Conservation (phyloP, 2,888 invertebrate genomes). For the Diaphora mendica region DNA sequence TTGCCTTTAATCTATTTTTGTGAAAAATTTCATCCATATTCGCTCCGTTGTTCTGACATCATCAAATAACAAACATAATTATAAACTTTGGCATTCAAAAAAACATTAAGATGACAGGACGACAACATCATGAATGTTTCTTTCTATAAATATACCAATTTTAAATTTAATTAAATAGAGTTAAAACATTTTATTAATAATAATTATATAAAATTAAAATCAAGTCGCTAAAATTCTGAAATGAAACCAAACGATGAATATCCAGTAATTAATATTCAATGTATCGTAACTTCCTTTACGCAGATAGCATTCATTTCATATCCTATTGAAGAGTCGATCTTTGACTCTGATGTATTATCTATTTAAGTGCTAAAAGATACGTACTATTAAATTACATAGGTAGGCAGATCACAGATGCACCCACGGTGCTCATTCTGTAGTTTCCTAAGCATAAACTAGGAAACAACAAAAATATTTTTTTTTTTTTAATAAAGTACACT, state of each 20-base stretch:
- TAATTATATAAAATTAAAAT: slow-evolving; percentile 2
- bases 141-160: background rate
- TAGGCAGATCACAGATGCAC: slow-evolving; percentile 7
- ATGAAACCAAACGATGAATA: slow-evolving; percentile 27
- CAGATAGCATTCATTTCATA: slow-evolving; percentile 67
- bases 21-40: too few species aligned
- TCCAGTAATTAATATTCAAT: slow-evolving; percentile 49
- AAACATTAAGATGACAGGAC: background rate
- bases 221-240: slow-evolving; percentile 6
- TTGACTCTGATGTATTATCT: slow-evolving; percentile 72
- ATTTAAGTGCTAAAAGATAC: slow-evolving; percentile 69
- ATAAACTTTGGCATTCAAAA: background rate
- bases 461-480: background rate
- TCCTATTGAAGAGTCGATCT: slow-evolving; percentile 69
- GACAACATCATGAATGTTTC: background rate
- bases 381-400: slow-evolving; percentile 52
- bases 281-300: slow-evolving; percentile 61
- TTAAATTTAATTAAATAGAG: too few species aligned
- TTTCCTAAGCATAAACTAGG: background rate
- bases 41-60: too few species aligned
- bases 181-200: too few species aligned
- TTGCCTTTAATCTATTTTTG: too few species aligned
- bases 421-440: background rate
- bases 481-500: too few species aligned
- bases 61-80: too few species aligned